Evolutionary conservation across 2,113 vertebrate genomes (phyloP).

Genomic region (Brevimyrus niger): DNA sequence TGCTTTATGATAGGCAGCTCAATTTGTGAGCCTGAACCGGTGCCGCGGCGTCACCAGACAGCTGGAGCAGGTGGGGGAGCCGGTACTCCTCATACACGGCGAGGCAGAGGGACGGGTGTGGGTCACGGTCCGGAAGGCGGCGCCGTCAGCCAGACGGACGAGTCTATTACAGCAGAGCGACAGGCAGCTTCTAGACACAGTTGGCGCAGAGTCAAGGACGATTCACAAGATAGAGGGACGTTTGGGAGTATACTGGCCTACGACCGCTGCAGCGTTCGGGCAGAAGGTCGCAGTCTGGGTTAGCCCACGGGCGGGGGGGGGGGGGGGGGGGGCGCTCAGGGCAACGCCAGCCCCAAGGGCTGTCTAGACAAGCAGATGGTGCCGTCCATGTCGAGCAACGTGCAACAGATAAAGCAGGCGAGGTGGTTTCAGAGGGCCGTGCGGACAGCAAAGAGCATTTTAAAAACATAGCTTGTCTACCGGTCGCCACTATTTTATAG

Average conservation of each 20-base stretch:
- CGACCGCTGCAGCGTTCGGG: background rate
- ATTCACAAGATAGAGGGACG: background rate
- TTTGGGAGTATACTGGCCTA: background rate
- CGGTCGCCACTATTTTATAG: background rate
- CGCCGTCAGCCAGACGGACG: constrained; percentile 37
- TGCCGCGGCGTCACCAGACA: background rate
- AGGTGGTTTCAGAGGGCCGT: background rate
- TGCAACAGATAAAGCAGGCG: background rate
- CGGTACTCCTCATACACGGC: background rate
- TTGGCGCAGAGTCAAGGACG: background rate
- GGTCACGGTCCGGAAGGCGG: background rate
- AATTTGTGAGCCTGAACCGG: background rate
- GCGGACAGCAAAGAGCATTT: background rate
- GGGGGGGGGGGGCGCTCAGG: background rate
- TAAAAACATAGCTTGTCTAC: background rate
- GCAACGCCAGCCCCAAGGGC: background rate
- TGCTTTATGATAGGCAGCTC: background rate
- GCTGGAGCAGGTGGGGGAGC: background rate
- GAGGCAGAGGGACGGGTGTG: background rate
- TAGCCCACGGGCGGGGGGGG: background rate
- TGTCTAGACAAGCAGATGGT: background rate
- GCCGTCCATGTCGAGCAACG: background rate
- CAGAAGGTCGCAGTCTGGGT: background rate
- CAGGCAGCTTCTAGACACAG: constrained; percentile 11
- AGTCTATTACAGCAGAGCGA: constrained; percentile 47